Evolutionary conservation across 2,113 vertebrate species (phyloP).

Genomic region (Panthera tigris): DNA sequence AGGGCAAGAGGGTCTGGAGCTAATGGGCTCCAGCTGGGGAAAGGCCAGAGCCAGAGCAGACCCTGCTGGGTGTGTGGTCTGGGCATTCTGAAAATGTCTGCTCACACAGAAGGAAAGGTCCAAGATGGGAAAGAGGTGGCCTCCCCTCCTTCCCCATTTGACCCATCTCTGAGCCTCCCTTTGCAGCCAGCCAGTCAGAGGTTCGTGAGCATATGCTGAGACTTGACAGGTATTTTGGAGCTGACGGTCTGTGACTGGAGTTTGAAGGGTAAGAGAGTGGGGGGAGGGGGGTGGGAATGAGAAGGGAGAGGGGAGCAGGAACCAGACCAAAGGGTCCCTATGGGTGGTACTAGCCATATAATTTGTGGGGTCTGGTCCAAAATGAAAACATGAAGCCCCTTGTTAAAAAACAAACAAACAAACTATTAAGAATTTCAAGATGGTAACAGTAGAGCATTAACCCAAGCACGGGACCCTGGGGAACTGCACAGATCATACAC

Average conservation of each 20-base stretch:
- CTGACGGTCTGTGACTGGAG: not conserved
- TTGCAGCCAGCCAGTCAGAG: not conserved
- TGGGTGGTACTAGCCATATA: not conserved
- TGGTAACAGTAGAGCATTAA: not conserved
- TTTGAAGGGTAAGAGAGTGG: not conserved
- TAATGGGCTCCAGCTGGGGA: not conserved
- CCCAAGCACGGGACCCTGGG: not conserved
- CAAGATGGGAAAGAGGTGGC: not conserved
- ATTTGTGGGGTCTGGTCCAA: not conserved
- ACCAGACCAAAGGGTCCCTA: not conserved
- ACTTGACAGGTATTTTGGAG: not conserved
- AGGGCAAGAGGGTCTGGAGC: not conserved
- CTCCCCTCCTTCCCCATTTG: not conserved
- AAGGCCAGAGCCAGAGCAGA: not conserved
- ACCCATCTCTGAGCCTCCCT: not conserved
- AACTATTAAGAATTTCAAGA: not conserved
- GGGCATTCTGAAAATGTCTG: not conserved
- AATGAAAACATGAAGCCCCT: not conserved
- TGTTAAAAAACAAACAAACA: not conserved
- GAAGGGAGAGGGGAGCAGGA: not conserved
- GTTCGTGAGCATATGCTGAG: not conserved
- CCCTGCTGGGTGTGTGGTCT: not conserved
- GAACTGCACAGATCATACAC: not conserved
- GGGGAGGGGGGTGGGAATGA: not conserved
- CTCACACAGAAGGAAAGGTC: not conserved